Conservation (phyloP, 2,888 invertebrate species). For the Paralinhomoeus sp. region DNA sequence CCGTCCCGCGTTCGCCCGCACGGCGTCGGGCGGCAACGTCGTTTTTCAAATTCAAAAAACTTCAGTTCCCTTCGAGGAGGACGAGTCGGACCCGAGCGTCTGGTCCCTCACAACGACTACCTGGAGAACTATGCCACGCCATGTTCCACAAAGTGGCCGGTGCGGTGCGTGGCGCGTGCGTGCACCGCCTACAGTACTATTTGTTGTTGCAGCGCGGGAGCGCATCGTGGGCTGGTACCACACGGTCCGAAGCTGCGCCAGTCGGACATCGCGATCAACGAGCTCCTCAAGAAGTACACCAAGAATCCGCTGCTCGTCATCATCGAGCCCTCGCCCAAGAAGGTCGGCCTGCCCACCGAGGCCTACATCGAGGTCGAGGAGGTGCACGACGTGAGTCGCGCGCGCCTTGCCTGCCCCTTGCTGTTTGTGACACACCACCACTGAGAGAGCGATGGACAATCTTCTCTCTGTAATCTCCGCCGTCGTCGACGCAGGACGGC, state of each 20-base stretch:
- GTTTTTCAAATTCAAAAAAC: too few species aligned
- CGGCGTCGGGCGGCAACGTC: too few species aligned
- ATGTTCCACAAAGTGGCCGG: slow-evolving; percentile 99
- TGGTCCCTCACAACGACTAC: slow-evolving; percentile 99
- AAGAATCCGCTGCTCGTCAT: slow-evolving; percentile 83
- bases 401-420: not conserved
- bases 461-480: not conserved
- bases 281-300: slow-evolving; percentile 76
- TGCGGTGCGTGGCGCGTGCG: slow-evolving; percentile 19
- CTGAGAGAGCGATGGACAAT: too few species aligned
- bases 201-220: slow-evolving; percentile 55
- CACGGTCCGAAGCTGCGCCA: slow-evolving; percentile 90
- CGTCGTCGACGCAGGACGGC: slow-evolving; percentile 48
- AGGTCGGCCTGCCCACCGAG: slow-evolving; percentile 88
- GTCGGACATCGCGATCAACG: slow-evolving; percentile 94
- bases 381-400: slow-evolving; percentile 58
- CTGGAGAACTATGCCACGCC: slow-evolving; percentile 93
- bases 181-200: too few species aligned
- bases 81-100: slow-evolving; percentile 91
- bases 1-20: too few species aligned
- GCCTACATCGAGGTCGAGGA: slow-evolving; percentile 96
- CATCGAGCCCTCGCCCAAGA: slow-evolving; percentile 93
- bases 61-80: slow-evolving; percentile 96
- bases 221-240: slow-evolving; percentile 99
- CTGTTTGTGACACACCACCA: too few species aligned